A percentile compares a stretch with the other conserved stretches of the same genome.
Evolutionary conservation across 2,888 invertebrate genomes (phyloP).

Genomic region (Trichogramma evanescens): DNA sequence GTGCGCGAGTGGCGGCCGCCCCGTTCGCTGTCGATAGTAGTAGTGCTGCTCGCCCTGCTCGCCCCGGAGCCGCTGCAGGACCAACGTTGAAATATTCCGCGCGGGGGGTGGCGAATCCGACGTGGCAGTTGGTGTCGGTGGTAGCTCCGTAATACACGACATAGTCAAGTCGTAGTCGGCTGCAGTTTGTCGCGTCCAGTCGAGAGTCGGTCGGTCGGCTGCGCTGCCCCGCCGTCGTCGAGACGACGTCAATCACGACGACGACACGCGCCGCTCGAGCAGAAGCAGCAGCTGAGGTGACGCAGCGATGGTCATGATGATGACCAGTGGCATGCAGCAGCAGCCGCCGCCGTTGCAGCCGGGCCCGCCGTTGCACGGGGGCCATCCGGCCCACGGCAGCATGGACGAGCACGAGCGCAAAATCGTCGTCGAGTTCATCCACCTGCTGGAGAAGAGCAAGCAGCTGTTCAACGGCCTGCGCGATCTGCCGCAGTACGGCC

Average conservation of each 20-base stretch:
- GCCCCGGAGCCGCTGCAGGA: too few relatives aligned
- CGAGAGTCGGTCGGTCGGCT: background rate
- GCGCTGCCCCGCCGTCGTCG: background rate
- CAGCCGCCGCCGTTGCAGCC: background rate
- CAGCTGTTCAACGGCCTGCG: conserved; percentile 95
- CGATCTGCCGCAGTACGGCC: conserved; percentile 93
- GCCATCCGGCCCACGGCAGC: conserved; percentile 62
- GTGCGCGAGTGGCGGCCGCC: too few relatives aligned
- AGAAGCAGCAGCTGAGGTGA: too few relatives aligned
- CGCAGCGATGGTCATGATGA: too few relatives aligned
- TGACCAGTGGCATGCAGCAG: background rate
- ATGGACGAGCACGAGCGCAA: conserved; percentile 83
- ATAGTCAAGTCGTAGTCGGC: background rate
- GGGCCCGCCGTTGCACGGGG: conserved; percentile 47
- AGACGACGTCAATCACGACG: too few relatives aligned
- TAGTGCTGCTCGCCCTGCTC: too few relatives aligned
- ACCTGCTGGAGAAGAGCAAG: conserved; percentile 92
- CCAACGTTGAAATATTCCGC: too few relatives aligned
- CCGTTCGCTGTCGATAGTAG: too few relatives aligned
- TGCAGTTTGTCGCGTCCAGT: background rate
- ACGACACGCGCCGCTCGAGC: too few relatives aligned
- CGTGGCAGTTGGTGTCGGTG: too few relatives aligned
- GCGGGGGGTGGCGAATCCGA: too few relatives aligned
- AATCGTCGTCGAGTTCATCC: conserved; percentile 92
- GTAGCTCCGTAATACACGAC: too few relatives aligned